phyloP scores from a whole-genome alignment of 2,888 invertebrate species.

The Seira sanloemensis region DNA sequence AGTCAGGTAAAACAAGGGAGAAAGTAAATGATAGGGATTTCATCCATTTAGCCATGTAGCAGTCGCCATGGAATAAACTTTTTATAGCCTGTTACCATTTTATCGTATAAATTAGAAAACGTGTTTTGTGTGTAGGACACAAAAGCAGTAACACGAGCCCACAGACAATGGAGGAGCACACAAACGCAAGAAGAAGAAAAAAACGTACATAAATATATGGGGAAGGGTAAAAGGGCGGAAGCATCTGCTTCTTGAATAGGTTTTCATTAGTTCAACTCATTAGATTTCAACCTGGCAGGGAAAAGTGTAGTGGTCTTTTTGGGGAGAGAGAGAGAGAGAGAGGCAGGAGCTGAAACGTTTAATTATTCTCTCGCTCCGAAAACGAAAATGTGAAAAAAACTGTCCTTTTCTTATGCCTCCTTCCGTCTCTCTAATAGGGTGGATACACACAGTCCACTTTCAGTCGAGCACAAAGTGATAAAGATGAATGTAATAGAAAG shows the following conservation, averaged over 20 bases:
- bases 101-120: constrained; percentile 17
- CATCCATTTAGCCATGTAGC: neutral
- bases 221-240: constrained; percentile 25
- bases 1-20: constrained; percentile 2
- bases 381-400: neutral
- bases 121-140: constrained; percentile 7
- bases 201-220: neutral
- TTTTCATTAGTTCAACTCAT: constrained; percentile 70
- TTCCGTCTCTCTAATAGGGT: neutral
- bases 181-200: constrained; percentile 4
- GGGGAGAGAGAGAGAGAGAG: neutral
- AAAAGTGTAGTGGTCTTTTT: constrained; percentile 15
- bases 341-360: neutral
- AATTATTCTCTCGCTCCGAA: constrained; percentile 8
- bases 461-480: neutral
- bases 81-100: constrained; percentile 19
- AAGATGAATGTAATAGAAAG: neutral
- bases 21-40: neutral
- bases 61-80: neutral
- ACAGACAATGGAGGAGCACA: constrained; percentile 24
- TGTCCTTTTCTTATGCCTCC: neutral
- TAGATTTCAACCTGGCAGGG: constrained; percentile 64
- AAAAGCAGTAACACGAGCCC: neutral
- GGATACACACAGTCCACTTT: neutral
- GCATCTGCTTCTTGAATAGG: constrained; percentile 63